Evolutionary conservation across 2,113 vertebrate species (phyloP), one percentile per base, ranked within the genome.

Genomic region (Salvelinus sp.): DNA sequence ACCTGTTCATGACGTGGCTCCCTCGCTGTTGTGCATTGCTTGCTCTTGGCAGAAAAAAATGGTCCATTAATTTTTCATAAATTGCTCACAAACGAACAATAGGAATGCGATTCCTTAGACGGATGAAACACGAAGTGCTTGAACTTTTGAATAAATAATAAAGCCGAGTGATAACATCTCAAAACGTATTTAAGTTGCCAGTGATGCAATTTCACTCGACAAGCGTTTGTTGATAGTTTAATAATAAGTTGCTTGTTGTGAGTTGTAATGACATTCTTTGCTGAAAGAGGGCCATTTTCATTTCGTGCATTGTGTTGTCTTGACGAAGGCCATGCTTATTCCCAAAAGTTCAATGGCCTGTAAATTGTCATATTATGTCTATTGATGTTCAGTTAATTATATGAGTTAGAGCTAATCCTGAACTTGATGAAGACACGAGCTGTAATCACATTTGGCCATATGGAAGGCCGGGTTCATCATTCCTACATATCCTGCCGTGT

Each of bases 51-150:
- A 78, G 9, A 10, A 80, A 82, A 86, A 54, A 91, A 85, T 64
- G 67, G 14, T 30, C 74, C 89, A 83, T 92, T 64, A 86, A 91
- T 86, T 64, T 91, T 92, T 88, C 65, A 93, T 86, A 75, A 80
- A 81, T 70, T 60, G 79, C 73, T 83, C 82, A 72, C 84, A 75
- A 22, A 76, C 73, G 78, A 82, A 90, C 91, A 91, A 91, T 83
- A 64, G 86, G 48, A 75, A 85, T 13, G 81, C 77, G 86, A 86
- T 72, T 86, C 86, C 82, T 88, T 75, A 72, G 73, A 74, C 74
- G 80, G 74, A 78, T 79, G 76, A 79, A 82, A 85, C 77, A 84
- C 83, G 84, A 82, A 85, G 86, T 85, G 84, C 76, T 67, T 54
- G 75, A 25, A 63, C 80, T 87, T 82, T 87, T 79, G 81, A 89